Conservation (phyloP, 2,113 vertebrate genomes). For the Falcunculus frontatus region DNA sequence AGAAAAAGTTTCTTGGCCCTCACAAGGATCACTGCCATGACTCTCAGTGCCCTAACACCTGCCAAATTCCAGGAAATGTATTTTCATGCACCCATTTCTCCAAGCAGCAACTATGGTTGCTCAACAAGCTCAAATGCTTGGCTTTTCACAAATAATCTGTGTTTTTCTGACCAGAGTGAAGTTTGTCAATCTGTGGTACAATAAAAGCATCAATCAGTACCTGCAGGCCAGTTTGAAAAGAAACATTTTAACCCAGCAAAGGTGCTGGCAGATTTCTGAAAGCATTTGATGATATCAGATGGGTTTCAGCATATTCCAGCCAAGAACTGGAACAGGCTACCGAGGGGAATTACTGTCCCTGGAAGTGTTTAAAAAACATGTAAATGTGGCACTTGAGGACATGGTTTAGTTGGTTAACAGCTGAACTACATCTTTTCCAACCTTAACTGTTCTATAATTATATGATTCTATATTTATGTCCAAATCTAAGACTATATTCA, state of each 20-base stretch:
- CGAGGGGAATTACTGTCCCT: neutral
- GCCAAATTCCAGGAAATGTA: neutral
- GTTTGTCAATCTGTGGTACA: neutral
- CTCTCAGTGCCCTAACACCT: neutral
- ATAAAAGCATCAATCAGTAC: neutral
- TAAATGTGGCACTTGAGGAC: neutral
- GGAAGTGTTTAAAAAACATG: neutral
- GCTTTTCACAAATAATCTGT: neutral
- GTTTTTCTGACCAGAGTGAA: neutral
- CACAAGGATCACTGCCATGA: neutral
- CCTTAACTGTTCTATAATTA: neutral
- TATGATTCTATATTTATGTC: neutral
- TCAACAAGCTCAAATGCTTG: neutral
- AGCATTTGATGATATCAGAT: neutral
- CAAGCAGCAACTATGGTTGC: neutral
- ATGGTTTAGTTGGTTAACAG: neutral
- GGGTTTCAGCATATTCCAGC: neutral
- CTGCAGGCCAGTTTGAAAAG: neutral
- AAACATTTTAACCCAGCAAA: neutral
- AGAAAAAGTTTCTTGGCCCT: neutral
- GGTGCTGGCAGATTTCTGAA: neutral
- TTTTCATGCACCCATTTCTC: neutral
- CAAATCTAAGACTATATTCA: neutral
- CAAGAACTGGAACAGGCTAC: neutral
- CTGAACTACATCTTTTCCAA: neutral